Evolutionary conservation across 1,140 invertebrate species (phyloP), one percentile per base, ranked within the genome.

Genomic region (Temnothorax nylanderi): DNA sequence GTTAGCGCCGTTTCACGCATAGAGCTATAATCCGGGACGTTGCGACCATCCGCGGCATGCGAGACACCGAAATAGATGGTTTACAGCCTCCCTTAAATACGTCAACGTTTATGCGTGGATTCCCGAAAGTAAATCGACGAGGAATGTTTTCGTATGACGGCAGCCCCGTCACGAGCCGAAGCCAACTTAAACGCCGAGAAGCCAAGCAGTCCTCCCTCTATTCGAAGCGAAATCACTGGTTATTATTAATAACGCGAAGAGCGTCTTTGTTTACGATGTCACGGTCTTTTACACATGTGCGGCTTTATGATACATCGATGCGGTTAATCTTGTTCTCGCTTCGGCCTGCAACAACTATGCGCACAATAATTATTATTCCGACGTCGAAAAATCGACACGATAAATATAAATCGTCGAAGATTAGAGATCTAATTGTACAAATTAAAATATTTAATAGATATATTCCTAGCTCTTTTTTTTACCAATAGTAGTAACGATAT

Each of bases 31-130:
- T 86, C 78, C 74, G 62, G 56, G 81, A 72, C 84, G 89, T 21
- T 58, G 88, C 78, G 89, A 88, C 89, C 81, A 89, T 90, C 86
- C 89, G 74, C 65, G 84, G 76, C 84, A 84, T 49, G n/a, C 65
- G 72, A 75, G 85, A 89, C 89, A 94, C 94, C 92, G 92, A 94
- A 95, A 95, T 95, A 95, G 94, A 95, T 95, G 93, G 91, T 95
- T 95, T 94, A 94, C 94, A 92, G 91, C 93, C 90, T 93, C 94
- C 94, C 94, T 95, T 95, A 95, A 95, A 95, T 93, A 95, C 94
- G 93, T 95, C 93, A 95, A 94, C 94, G 93, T 95, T 95, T 94
- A 95, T 91, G 91, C 89, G 90, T 87, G 91, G 93, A 94, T 95
- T 94, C 91, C 88, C 90, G 92, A 94, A 94, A 94, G 94, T 94